These are phyloP conservation scores for Pangasianodon hypophthalmus DNA, from an alignment of 2,113 vertebrate genomes.

Conservation along the genomic window DNA sequence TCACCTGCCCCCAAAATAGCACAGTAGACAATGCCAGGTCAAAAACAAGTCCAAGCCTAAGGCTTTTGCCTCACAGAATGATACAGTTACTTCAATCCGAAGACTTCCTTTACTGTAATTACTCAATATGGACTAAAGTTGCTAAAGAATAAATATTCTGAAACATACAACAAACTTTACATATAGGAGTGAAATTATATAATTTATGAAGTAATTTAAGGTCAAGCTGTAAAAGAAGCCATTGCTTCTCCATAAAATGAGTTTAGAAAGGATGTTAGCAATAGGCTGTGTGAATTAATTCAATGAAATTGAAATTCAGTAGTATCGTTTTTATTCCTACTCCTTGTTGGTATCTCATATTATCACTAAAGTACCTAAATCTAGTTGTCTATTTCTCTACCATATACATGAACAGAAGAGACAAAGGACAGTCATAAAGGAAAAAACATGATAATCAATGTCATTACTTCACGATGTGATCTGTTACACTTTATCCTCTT, in stretches of 20 bases:
- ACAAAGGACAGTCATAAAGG: background rate
- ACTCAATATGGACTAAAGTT: background rate
- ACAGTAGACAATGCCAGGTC: background rate
- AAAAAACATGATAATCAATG: background rate
- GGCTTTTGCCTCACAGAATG: background rate
- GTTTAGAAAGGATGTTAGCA: background rate
- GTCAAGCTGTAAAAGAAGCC: background rate
- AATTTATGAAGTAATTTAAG: background rate
- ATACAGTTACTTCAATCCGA: background rate
- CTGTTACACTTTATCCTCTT: background rate
- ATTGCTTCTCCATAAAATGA: background rate
- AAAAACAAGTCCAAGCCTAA: slow-evolving; percentile 10
- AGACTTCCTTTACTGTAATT: background rate
- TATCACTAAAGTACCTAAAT: background rate
- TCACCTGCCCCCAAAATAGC: background rate
- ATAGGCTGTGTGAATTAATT: background rate
- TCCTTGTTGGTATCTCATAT: background rate
- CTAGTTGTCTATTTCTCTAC: background rate
- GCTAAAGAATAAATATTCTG: background rate
- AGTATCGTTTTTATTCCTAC: background rate
- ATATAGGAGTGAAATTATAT: background rate
- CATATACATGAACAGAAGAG: background rate
- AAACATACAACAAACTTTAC: background rate
- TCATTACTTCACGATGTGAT: background rate
- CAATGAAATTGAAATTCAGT: background rate